Percentiles rank a stretch among this genome's conserved stretches.
phyloP scores from a whole-genome alignment of 2,113 vertebrate genomes.

The Cnemophilus loriae region DNA sequence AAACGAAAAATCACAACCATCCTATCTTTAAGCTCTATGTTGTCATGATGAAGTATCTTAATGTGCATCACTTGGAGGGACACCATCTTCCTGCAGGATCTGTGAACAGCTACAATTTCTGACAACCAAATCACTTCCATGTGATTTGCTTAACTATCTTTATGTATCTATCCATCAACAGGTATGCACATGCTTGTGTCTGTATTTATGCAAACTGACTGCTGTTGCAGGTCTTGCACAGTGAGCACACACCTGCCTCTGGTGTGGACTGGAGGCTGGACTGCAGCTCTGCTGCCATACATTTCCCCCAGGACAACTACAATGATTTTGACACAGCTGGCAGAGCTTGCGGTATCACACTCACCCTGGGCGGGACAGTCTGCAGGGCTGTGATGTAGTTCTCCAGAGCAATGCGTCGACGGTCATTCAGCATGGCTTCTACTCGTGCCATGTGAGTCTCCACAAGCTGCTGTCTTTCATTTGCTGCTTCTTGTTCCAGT shows the following conservation, averaged over 20 bases:
- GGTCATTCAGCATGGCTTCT: slow-evolving; percentile 94
- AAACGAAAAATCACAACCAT: neutral
- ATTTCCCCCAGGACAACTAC: neutral
- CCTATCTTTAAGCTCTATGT: neutral
- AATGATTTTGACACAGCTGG: neutral
- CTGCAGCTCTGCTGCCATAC: neutral
- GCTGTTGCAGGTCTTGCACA: neutral
- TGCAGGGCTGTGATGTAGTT: slow-evolving; percentile 94
- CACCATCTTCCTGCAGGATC: neutral
- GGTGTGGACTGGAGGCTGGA: no score
- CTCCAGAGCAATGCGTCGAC: slow-evolving; percentile 91
- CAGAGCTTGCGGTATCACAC: neutral
- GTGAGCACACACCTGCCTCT: neutral
- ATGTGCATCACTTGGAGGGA: neutral
- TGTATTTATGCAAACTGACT: neutral
- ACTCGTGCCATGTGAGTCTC: slow-evolving; percentile 98
- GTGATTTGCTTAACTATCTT: neutral
- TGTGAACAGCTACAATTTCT: neutral
- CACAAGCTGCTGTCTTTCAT: slow-evolving; percentile 93
- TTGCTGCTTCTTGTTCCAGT: slow-evolving; percentile 94
- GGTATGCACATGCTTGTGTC: neutral
- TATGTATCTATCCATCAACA: neutral
- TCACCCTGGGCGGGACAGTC: slow-evolving; percentile 80
- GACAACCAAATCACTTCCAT: neutral
- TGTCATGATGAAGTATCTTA: neutral